phyloP scores from a whole-genome alignment of 1,140 invertebrate species.

The Papilio polyxenes region DNA sequence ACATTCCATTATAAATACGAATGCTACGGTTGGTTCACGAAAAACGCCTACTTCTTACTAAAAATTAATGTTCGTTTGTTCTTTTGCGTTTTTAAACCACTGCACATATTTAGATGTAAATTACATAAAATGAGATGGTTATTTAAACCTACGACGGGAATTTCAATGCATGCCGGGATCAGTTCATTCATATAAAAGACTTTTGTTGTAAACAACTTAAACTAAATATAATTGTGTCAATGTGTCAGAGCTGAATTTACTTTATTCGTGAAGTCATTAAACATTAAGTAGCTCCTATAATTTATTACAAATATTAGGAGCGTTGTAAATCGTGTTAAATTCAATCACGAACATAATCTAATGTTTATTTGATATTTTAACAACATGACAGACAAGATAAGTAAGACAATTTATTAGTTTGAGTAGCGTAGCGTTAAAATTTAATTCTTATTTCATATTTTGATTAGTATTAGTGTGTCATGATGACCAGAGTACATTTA shows the following conservation, averaged over 20 bases:
- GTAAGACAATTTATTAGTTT: slow-evolving; percentile 1
- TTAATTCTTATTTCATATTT: background rate
- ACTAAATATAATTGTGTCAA: slow-evolving; percentile 2
- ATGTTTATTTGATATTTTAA: slow-evolving; percentile 30
- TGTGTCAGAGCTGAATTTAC: background rate
- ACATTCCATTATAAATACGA: slow-evolving; percentile 20
- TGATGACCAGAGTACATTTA: background rate
- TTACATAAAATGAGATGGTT: too few relatives aligned
- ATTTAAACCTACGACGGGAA: too few relatives aligned
- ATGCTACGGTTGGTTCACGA: background rate
- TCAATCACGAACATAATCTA: slow-evolving; percentile 32
- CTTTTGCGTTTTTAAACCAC: too few relatives aligned
- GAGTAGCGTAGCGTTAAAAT: background rate
- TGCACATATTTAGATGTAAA: too few relatives aligned
- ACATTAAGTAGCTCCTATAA: slow-evolving; percentile 4
- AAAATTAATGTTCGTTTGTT: too few relatives aligned
- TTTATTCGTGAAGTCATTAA: slow-evolving; percentile 9
- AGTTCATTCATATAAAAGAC: too few relatives aligned
- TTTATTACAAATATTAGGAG: slow-evolving; percentile 1
- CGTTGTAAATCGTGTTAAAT: slow-evolving; percentile 36
- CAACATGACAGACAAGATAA: slow-evolving; percentile 30
- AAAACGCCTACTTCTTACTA: background rate
- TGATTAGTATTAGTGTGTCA: background rate
- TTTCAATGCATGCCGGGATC: too few relatives aligned
- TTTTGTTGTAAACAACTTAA: background rate